Evolutionary conservation across 2,888 invertebrate genomes (phyloP).

Genomic region (Drosophila basisetae): DNA sequence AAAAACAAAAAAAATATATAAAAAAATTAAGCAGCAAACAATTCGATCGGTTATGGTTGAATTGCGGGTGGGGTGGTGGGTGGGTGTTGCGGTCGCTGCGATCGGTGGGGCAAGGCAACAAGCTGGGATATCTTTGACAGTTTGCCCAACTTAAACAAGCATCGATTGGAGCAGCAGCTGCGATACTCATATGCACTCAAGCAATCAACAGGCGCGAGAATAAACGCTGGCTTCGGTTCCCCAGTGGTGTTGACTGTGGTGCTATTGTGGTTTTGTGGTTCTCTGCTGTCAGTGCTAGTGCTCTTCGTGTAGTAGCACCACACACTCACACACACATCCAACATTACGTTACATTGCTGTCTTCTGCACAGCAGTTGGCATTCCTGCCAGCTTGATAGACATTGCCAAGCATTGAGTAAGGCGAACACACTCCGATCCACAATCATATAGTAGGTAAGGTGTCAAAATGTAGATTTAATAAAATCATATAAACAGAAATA

Average conservation of each 20-base stretch:
- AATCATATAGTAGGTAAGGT: neutral
- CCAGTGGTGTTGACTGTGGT: neutral
- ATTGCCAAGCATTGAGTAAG: slow-evolving; percentile 25
- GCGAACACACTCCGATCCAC: slow-evolving; percentile 14
- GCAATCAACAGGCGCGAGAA: slow-evolving; percentile 73
- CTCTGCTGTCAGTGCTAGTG: neutral
- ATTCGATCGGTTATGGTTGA: slow-evolving; percentile 17
- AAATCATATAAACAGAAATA: neutral
- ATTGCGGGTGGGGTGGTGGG: neutral
- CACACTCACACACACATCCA: neutral
- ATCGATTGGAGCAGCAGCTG: slow-evolving; percentile 51
- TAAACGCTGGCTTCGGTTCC: slow-evolving; percentile 16
- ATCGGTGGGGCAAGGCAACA: slow-evolving; percentile 38
- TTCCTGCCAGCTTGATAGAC: slow-evolving; percentile 58
- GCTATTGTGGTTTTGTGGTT: slow-evolving; percentile 22
- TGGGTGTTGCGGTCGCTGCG: neutral
- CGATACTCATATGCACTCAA: slow-evolving; percentile 72
- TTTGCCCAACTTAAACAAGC: slow-evolving; percentile 70
- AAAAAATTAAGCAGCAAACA: slow-evolving; percentile 38
- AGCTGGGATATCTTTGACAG: slow-evolving; percentile 80
- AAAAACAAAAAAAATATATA: neutral
- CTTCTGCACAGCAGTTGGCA: slow-evolving; percentile 65
- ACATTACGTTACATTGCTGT: slow-evolving; percentile 27
- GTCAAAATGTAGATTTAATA: neutral
- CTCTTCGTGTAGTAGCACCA: slow-evolving; percentile 25